These are phyloP conservation scores for Erynnis tages DNA, from an alignment of 2,888 invertebrate genomes.

Conservation along the genomic window DNA sequence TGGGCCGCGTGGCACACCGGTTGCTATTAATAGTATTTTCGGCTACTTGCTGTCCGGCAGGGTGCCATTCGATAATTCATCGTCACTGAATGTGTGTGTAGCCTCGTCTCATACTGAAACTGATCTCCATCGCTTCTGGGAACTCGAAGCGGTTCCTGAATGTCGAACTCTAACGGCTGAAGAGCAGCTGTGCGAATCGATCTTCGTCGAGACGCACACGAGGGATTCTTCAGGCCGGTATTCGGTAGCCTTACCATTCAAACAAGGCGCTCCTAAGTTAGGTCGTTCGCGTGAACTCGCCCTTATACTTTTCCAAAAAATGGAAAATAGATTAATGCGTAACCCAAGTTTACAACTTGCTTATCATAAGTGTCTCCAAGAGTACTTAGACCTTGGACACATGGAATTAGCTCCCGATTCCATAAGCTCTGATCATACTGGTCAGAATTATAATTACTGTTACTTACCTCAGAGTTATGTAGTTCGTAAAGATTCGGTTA, in stretches of 20 bases:
- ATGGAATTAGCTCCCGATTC: constrained; percentile 4
- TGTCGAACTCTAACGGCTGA: not conserved
- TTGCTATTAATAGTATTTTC: constrained; percentile 15
- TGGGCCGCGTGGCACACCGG: not conserved
- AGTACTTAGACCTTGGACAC: constrained; percentile 5
- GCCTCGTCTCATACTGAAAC: constrained; percentile 1
- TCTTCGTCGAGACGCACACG: constrained; percentile 14
- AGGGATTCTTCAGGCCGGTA: constrained; percentile 9
- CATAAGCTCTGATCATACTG: not conserved
- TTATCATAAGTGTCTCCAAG: constrained; percentile 8
- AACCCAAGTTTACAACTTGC: constrained; percentile 6
- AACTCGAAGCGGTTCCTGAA: constrained; percentile 6
- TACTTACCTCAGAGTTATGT: not conserved
- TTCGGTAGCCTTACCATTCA: constrained; percentile 8
- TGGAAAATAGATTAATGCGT: constrained; percentile 5
- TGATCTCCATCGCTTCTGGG: not conserved
- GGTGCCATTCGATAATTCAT: not conserved
- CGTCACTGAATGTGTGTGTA: not conserved
- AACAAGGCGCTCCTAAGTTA: constrained; percentile 3
- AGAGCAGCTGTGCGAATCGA: constrained; percentile 6
- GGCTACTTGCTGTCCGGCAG: constrained; percentile 6
- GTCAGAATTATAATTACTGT: constrained; percentile 4
- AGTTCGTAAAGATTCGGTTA: not conserved
- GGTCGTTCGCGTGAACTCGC: constrained; percentile 1
- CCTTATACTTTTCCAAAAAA: not conserved